Base-by-base conservation (phyloP, 2,113 vertebrate species). In the Pelecanoides urinatrix region DNA sequence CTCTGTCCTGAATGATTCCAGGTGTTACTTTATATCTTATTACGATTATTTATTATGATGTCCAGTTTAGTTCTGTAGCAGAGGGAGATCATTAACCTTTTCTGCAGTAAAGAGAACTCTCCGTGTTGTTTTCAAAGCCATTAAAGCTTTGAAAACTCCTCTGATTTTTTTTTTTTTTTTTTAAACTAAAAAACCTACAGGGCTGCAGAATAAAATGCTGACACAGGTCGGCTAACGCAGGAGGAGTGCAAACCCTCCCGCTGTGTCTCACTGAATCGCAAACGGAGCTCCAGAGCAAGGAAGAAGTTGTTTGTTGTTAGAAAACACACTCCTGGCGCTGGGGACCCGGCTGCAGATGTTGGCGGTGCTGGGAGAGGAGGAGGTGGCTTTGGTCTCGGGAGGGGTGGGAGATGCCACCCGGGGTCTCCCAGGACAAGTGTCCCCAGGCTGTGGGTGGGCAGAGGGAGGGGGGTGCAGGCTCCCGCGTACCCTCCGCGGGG, bases 1-100 rank as follows among this genome's bases (percentile, higher is more conserved):
- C 80, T 38, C 80, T 4, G 50, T 27, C 6, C 8, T 45, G 76
- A 72, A 10, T 23, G 40, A 6, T 91, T 94, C 91, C 19, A 36
- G 80, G 80, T 80, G 90, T 94, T 94, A 3, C 86, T 94, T 97
- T 84, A 50, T 45, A 76, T 87, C 88, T 88, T 92, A 94, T 94
- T 96, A 82, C 5, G 67, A 53, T 96, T 97, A 95, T 95, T 95
- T 96, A 96, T 96, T 52, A 66, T 58, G 77, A 61, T 86, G 90
- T 89, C 91, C 87, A 2, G 59, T 70, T 92, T 6, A 79, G 62
- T 71, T 86, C 91, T 62, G 79, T 30, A 89, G 95, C 97, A 93
- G 66, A 91, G 83, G 92, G 95, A 90, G 87, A 95, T 95, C 92
- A 86, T 96, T 90, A 93, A 90, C 84, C 94, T 91, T 65, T 94